A percentile compares a stretch with the other conserved stretches of the same genome.
These are phyloP conservation scores for Ommatoiulus sabulosus DNA, from an alignment of 2,888 invertebrate genomes.

Conservation along the genomic window DNA sequence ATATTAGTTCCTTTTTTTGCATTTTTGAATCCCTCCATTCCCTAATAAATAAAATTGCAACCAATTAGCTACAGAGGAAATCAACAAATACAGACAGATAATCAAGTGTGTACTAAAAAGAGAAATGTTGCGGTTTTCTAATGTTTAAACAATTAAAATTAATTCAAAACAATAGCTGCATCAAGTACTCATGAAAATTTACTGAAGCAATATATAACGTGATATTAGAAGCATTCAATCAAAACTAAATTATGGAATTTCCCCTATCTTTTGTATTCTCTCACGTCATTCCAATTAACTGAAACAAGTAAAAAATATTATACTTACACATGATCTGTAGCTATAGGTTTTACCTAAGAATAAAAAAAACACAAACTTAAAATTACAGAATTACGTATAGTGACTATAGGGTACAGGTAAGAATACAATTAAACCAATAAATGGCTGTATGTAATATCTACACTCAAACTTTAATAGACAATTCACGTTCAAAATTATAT, in stretches of 20 bases:
- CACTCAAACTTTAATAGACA: neutral
- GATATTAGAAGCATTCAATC: too few species aligned
- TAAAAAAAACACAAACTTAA: slow-evolving; percentile 27
- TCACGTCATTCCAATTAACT: neutral
- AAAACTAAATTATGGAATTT: too few species aligned
- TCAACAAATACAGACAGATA: too few species aligned
- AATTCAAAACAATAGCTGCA: too few species aligned
- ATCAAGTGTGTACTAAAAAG: neutral
- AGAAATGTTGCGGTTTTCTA: neutral
- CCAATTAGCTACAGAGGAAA: neutral
- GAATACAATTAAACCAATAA: too few species aligned
- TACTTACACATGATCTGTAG: slow-evolving; percentile 45
- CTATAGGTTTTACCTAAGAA: neutral
- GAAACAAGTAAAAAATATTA: neutral
- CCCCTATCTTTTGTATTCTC: too few species aligned
- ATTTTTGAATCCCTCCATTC: slow-evolving; percentile 78
- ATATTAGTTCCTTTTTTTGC: slow-evolving; percentile 95
- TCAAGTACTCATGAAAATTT: too few species aligned
- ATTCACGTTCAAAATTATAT: neutral
- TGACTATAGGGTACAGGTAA: too few species aligned
- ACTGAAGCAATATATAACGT: too few species aligned
- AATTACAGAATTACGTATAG: too few species aligned
- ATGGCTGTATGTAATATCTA: neutral
- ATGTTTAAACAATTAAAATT: neutral
- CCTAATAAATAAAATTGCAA: slow-evolving; percentile 51